Percentiles rank a stretch among this genome's conserved stretches.
These are phyloP conservation scores for Elgaria multicarinata DNA, from an alignment of 2,113 vertebrate species.

Conservation along the genomic window DNA sequence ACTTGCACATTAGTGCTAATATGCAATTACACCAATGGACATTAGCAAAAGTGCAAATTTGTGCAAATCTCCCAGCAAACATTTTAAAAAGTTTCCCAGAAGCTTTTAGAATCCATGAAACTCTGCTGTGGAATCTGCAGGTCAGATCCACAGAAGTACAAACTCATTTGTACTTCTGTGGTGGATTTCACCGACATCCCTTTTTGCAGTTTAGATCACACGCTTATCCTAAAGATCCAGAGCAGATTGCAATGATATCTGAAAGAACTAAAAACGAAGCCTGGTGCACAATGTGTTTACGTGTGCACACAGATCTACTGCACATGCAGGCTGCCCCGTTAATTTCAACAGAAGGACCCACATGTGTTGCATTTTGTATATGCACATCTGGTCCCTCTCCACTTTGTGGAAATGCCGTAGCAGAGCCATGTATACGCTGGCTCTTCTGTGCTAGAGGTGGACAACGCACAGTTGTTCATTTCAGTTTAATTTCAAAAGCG, in stretches of 20 bases:
- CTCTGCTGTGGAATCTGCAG: no score
- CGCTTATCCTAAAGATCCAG: neutral
- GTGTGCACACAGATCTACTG: neutral
- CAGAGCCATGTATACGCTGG: neutral
- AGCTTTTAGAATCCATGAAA: no score
- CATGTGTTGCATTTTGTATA: neutral
- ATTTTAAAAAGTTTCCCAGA: no score
- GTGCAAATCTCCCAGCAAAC: no score
- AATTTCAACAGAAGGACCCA: neutral
- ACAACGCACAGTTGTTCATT: neutral
- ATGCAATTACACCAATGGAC: no score
- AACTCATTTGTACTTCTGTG: no score
- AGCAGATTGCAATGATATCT: neutral
- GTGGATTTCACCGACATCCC: no score
- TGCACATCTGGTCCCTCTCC: neutral
- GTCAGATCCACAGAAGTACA: no score
- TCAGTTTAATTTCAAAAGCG: neutral
- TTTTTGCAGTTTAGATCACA: neutral
- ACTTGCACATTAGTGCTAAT: no score
- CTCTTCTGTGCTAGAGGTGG: neutral
- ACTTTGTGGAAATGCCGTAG: neutral
- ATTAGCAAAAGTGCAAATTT: no score
- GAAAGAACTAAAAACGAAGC: neutral
- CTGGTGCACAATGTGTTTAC: neutral
- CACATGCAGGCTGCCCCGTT: neutral